These are phyloP conservation scores for Antheraea assamensis DNA, from an alignment of 2,888 invertebrate genomes.

Conservation along the genomic window DNA sequence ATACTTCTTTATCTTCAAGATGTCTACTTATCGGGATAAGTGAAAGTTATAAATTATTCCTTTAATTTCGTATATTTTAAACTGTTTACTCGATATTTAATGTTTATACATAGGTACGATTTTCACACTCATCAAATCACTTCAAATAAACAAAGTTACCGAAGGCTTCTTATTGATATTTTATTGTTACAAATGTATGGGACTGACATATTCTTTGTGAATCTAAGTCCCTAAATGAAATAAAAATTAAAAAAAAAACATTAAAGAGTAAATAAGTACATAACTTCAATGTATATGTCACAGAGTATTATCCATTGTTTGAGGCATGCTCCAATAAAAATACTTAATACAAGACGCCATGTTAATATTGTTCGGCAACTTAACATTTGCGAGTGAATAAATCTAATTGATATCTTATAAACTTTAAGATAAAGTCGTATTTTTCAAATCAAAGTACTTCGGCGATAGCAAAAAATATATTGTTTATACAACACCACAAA, in stretches of 20 bases:
- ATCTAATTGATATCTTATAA: constrained; percentile 7
- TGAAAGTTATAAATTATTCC: neutral
- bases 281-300: constrained; percentile 13
- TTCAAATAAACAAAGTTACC: neutral
- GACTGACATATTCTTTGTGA: too few relatives aligned
- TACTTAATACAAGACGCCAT: constrained; percentile 42
- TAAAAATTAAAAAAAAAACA: too few relatives aligned
- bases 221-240: too few relatives aligned
- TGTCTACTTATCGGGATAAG: neutral
- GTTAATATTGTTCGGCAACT: constrained; percentile 43
- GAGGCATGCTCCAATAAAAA: constrained; percentile 50
- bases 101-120: too few relatives aligned
- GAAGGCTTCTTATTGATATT: neutral
- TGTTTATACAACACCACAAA: constrained; percentile 9
- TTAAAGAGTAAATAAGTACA: neutral
- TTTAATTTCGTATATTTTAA: neutral
- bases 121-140: neutral
- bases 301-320: constrained; percentile 18
- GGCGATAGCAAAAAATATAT: constrained; percentile 16
- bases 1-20: neutral
- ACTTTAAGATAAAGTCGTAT: constrained; percentile 29
- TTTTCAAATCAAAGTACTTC: constrained; percentile 25
- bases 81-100: neutral
- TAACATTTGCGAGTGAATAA: neutral
- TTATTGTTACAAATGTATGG: constrained; percentile 7